phyloP scores from a whole-genome alignment of 2,888 invertebrate genomes.

The Eumerus sabulonum region DNA sequence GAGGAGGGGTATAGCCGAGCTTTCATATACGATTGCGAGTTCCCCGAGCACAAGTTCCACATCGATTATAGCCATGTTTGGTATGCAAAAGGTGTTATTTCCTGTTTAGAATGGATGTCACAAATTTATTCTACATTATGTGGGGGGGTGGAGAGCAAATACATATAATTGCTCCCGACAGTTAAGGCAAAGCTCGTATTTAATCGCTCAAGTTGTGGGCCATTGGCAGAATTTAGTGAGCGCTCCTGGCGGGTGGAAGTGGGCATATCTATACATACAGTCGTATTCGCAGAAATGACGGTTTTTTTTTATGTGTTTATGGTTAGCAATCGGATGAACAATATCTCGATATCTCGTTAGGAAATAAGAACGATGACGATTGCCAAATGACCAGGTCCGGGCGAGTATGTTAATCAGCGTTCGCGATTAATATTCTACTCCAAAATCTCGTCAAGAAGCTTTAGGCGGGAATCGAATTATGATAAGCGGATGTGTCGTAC shows the following conservation, averaged over 20 bases:
- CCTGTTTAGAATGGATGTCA: conserved; percentile 67
- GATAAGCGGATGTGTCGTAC: conserved; percentile 68
- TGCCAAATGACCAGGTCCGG: conserved; percentile 58
- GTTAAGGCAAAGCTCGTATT: too few relatives aligned
- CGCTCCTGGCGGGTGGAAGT: conserved; percentile 61
- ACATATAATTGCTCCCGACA: too few relatives aligned
- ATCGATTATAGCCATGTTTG: conserved; percentile 63
- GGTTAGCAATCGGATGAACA: conserved; percentile 57
- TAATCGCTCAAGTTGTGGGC: too few relatives aligned
- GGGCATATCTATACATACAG: conserved; percentile 37
- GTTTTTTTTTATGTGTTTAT: conserved; percentile 63
- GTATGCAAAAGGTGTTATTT: conserved; percentile 66
- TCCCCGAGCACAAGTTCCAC: conserved; percentile 48
- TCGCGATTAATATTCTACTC: conserved; percentile 63
- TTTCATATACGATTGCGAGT: conserved; percentile 33
- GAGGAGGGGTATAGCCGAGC: conserved; percentile 34
- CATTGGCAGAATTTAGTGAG: conserved; percentile 63
- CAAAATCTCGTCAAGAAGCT: conserved; percentile 49
- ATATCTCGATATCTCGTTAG: too few relatives aligned
- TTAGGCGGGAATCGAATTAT: conserved; percentile 60
- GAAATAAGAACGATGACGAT: conserved; percentile 55
- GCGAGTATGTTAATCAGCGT: conserved; percentile 56
- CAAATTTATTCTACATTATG: conserved; percentile 64
- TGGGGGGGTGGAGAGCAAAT: conserved; percentile 3
- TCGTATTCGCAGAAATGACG: conserved; percentile 58